phyloP scores from a whole-genome alignment of 1,140 invertebrate species.

The Diachasmimorpha longicaudata region DNA sequence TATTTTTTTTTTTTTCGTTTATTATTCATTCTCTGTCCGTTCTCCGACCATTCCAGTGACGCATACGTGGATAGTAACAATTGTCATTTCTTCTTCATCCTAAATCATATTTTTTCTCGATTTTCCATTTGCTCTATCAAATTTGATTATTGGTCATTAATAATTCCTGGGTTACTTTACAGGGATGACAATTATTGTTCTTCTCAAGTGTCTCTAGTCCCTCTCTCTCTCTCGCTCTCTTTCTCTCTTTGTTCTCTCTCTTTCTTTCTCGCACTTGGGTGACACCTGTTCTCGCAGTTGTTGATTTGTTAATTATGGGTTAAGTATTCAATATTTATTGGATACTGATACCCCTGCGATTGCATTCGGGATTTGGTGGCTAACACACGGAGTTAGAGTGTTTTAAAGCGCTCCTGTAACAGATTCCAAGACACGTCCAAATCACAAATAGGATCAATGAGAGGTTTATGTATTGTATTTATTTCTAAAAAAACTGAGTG shows the following conservation, averaged over 20 bases:
- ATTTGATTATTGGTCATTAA: background rate
- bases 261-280: slow-evolving; percentile 18
- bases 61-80: background rate
- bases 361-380: slow-evolving; percentile 49
- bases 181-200: slow-evolving; percentile 10
- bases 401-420: slow-evolving; percentile 59
- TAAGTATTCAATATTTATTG: slow-evolving; percentile 24
- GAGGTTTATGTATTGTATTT: background rate
- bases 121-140: background rate
- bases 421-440: slow-evolving; percentile 34
- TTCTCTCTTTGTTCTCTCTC: slow-evolving; percentile 22
- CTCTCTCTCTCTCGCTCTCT: slow-evolving; percentile 22
- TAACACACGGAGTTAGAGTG: slow-evolving; percentile 48
- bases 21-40: background rate
- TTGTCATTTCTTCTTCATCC: background rate
- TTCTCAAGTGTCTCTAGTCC: slow-evolving; percentile 21
- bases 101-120: background rate
- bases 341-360: slow-evolving; percentile 39
- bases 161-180: background rate
- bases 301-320: slow-evolving; percentile 18
- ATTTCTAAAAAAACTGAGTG: background rate
- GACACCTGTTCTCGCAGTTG: slow-evolving; percentile 14
- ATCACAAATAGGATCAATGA: slow-evolving; percentile 21
- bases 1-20: background rate
- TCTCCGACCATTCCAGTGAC: background rate